A percentile compares a stretch with the other conserved stretches of the same genome.
These are phyloP conservation scores for Rhagoletis pomonella DNA, from an alignment of 1,140 invertebrate genomes.

Conservation along the genomic window DNA sequence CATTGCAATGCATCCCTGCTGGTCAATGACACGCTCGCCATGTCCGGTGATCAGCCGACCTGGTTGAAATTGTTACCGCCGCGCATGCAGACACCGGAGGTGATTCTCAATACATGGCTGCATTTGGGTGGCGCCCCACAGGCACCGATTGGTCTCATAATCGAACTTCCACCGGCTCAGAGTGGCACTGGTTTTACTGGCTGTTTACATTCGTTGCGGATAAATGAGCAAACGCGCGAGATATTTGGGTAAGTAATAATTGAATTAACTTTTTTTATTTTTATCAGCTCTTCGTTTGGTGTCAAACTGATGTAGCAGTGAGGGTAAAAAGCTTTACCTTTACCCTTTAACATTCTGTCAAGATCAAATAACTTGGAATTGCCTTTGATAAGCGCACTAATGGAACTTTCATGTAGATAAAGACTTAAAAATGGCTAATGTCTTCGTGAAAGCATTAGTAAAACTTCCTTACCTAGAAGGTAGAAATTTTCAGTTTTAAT, in stretches of 20 bases:
- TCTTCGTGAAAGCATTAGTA: too few relatives aligned
- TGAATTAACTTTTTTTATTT: not conserved
- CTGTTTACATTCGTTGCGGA: conserved; percentile 78
- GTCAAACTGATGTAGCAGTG: too few relatives aligned
- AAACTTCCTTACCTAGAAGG: too few relatives aligned
- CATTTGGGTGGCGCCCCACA: conserved; percentile 84
- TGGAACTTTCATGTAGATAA: too few relatives aligned
- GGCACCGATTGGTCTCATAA: conserved; percentile 75
- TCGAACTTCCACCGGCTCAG: conserved; percentile 75
- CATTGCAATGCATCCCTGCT: conserved; percentile 84
- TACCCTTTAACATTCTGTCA: too few relatives aligned
- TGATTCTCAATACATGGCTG: conserved; percentile 77
- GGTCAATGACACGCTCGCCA: conserved; percentile 86
- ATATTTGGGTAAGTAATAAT: conserved; percentile 73
- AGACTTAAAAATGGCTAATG: too few relatives aligned
- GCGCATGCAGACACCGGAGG: conserved; percentile 75
- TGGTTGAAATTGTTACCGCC: conserved; percentile 76
- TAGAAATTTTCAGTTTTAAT: too few relatives aligned
- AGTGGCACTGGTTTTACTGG: conserved; percentile 82
- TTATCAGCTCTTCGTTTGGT: too few relatives aligned
- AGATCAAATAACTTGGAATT: too few relatives aligned
- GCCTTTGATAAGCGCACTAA: too few relatives aligned
- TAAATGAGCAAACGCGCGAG: conserved; percentile 71
- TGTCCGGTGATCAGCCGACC: conserved; percentile 86
- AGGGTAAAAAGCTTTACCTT: too few relatives aligned